phyloP scores from a whole-genome alignment of 2,888 invertebrate genomes.

The Eupelmus urozonus region DNA sequence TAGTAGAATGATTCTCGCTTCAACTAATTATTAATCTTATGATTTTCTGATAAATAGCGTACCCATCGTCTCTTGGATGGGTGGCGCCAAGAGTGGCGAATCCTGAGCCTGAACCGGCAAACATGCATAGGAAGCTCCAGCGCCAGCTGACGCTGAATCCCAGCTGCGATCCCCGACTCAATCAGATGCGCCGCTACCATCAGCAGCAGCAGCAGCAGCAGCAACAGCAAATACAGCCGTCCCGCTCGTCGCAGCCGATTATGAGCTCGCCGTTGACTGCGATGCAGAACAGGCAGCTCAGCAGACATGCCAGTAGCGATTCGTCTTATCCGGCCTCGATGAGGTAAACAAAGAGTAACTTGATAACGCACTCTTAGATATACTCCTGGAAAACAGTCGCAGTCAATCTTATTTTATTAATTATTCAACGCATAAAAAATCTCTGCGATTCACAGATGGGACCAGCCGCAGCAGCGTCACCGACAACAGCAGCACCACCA shows the following conservation, averaged over 20 bases:
- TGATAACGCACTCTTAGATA: too few relatives aligned
- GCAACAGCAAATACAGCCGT: constrained; percentile 64
- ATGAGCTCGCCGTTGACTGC: constrained; percentile 65
- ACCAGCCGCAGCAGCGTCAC: constrained; percentile 75
- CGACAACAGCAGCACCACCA: constrained; percentile 76
- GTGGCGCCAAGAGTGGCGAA: constrained; percentile 70
- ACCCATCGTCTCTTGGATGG: constrained; percentile 69
- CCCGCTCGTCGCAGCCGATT: constrained; percentile 61
- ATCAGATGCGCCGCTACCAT: constrained; percentile 76
- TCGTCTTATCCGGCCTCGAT: constrained; percentile 27
- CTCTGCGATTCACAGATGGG: constrained; percentile 71
- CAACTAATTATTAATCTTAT: not conserved
- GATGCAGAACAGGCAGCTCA: constrained; percentile 70
- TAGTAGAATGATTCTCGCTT: too few relatives aligned
- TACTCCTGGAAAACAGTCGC: too few relatives aligned
- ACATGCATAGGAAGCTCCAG: constrained; percentile 88
- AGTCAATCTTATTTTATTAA: too few relatives aligned
- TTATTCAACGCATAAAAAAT: too few relatives aligned
- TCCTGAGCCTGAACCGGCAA: constrained; percentile 75
- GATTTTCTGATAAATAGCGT: constrained; percentile 60
- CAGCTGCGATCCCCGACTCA: constrained; percentile 85
- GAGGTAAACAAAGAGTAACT: constrained; percentile 14
- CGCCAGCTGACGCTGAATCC: constrained; percentile 91
- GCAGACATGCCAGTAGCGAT: constrained; percentile 72
- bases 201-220: constrained; percentile 66